These are phyloP conservation scores for Corvus cornix DNA, from an alignment of 2,113 vertebrate genomes.

Conservation along the genomic window DNA sequence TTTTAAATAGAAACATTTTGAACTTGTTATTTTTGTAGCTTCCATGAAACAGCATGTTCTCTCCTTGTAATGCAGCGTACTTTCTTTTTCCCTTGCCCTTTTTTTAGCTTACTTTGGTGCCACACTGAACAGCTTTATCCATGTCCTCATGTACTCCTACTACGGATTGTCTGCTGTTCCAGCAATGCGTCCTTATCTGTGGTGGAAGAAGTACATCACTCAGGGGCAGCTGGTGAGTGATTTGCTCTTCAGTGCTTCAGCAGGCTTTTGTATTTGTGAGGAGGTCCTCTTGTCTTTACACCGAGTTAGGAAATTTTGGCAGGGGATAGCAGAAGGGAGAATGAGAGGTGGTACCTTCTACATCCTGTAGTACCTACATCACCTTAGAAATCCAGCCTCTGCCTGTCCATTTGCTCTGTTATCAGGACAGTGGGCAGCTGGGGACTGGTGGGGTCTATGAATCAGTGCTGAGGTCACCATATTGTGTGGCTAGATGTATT, in stretches of 20 bases:
- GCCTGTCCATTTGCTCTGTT: not conserved
- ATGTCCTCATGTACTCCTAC: conserved; percentile 97
- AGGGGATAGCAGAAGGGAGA: not conserved
- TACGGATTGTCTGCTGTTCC: conserved; percentile 92
- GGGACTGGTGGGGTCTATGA: not conserved
- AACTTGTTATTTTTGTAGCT: conserved; percentile 10
- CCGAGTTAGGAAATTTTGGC: not conserved
- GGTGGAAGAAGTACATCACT: conserved; percentile 99
- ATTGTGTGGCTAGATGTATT: not conserved
- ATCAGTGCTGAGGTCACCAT: not conserved
- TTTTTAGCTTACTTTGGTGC: conserved; percentile 92
- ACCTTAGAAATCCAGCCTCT: not conserved
- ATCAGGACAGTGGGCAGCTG: not conserved
- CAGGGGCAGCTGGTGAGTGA: conserved; percentile 93
- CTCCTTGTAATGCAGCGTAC: not conserved
- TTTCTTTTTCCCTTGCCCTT: not conserved
- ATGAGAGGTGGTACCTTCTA: not conserved
- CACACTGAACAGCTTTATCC: conserved; percentile 94
- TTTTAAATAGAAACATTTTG: conserved; percentile 41
- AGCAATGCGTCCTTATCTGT: conserved; percentile 91
- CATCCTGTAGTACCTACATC: not conserved
- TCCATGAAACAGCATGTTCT: not conserved
- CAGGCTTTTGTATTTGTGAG: not conserved
- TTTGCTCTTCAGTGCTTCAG: not conserved
- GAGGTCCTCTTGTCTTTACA: not conserved